Conservation (phyloP, 1,140 invertebrate species). For the Linepithema humile region DNA sequence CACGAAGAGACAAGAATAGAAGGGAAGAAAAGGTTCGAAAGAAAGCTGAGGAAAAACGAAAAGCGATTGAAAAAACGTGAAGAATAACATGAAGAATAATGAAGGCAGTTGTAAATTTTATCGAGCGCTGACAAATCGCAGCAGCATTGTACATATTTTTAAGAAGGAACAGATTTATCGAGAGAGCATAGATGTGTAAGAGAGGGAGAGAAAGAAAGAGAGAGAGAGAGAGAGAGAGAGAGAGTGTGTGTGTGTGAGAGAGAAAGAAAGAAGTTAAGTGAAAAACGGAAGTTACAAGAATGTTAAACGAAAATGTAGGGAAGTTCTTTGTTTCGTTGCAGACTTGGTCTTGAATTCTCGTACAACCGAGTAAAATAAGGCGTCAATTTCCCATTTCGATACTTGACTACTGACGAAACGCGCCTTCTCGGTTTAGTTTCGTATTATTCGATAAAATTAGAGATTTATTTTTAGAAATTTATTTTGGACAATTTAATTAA, state of each 20-base stretch:
- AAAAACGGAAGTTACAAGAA: conserved; percentile 20
- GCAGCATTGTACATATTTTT: conserved; percentile 71
- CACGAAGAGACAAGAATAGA: background rate
- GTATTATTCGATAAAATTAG: conserved; percentile 13
- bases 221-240: conserved; percentile 32
- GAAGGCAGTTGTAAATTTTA: conserved; percentile 64
- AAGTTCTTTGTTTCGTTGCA: conserved; percentile 40
- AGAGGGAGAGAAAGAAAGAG: background rate
- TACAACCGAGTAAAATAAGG: background rate
- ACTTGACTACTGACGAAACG: conserved; percentile 15
- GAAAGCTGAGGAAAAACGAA: background rate
- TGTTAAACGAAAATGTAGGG: background rate
- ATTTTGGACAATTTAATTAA: conserved; percentile 3
- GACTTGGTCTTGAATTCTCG: conserved; percentile 10
- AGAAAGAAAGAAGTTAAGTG: conserved; percentile 9
- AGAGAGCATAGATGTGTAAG: background rate
- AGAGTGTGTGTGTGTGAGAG: conserved; percentile 11
- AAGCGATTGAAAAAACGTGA: background rate
- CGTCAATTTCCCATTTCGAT: background rate
- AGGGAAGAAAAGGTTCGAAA: background rate
- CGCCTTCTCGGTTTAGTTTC: conserved; percentile 4
- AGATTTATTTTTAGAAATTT: conserved; percentile 30
- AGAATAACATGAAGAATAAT: conserved; percentile 34
- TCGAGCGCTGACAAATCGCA: conserved; percentile 30
- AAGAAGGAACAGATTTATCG: conserved; percentile 64